Base-by-base conservation (phyloP, 2,797 vertebrate species). In the Avahi laniger region DNA sequence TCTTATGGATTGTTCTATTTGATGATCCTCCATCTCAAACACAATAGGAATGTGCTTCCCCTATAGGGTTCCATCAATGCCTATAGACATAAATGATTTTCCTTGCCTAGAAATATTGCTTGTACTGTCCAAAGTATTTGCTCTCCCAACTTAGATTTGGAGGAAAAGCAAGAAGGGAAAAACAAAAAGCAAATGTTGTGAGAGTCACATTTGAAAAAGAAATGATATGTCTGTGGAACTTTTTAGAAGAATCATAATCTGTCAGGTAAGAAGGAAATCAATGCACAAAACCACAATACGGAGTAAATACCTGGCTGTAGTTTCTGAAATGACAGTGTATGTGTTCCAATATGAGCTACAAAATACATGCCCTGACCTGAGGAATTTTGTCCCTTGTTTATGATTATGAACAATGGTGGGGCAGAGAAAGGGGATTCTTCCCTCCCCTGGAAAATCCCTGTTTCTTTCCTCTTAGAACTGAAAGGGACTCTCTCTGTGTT, bases 371-470 rank as follows among this genome's bases (percentile, higher is more conserved):
- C 17, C 17, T 91, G 65, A 75, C 28, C 70, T 83, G 43, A 95
- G 76, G 26, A 65, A 79, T 83, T 94, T 79, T 92, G 70, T 91
- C 48, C 50, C 33, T 87, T 81, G 89, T 70, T 94, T 93, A 83
- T 87, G 65, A 84, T 81, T 83, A 79, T 38, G 82, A 96, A 95
- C 76, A 91, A 69, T 28, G 41, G 26, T 94, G 63, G 38, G 83
- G 83, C 43, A 90, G 48, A 93, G 61, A 83, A 24, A 69, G 93
- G 94, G 92, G 89, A 96, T 96, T 97, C 95, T 98, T 80, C 79
- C 95, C 97, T 96, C 65, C 61, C 86, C 43, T 96, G 95, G 96
- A 92, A 98, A 98, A 97, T 83, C 96, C 97, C 97, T 86, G 65
- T 33, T 96, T 89, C 88, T 96, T 95, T 93, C 95, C 89, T 97